These are phyloP conservation scores for Callionymus lyra DNA, from an alignment of 2,113 vertebrate genomes.

Conservation along the genomic window DNA sequence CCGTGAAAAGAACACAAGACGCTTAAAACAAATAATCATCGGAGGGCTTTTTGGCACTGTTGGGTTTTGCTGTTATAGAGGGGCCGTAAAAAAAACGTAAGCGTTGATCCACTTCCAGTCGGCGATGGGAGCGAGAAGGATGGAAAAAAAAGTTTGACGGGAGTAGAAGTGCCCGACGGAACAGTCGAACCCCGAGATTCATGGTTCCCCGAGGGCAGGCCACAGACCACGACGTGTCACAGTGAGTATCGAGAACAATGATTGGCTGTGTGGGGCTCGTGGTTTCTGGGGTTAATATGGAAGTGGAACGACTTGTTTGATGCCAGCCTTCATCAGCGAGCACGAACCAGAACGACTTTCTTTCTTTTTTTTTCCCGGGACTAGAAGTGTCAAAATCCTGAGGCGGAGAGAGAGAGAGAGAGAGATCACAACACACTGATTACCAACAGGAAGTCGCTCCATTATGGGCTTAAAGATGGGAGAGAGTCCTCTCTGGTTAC, in stretches of 20 bases:
- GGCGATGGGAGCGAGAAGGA: constrained; percentile 6
- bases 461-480: constrained; percentile 63
- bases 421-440: constrained; percentile 62
- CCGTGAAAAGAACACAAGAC: constrained; percentile 14
- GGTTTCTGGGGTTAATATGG: not conserved
- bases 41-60: constrained; percentile 24
- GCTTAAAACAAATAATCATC: constrained; percentile 50
- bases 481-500: constrained; percentile 61
- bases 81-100: constrained; percentile 24
- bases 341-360: constrained; percentile 22
- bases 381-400: constrained; percentile 52
- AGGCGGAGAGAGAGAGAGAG: constrained; percentile 23
- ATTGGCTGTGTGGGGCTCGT: not conserved
- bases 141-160: constrained; percentile 13
- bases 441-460: constrained; percentile 65
- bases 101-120: constrained; percentile 4
- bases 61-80: constrained; percentile 39
- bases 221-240: not conserved
- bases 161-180: constrained; percentile 1
- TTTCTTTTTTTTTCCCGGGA: constrained; percentile 12
- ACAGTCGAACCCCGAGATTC: constrained; percentile 1
- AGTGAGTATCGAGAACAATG: no score
- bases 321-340: constrained; percentile 23
- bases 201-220: not conserved
- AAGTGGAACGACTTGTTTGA: constrained; percentile 11